Evolutionary conservation across 30 jellyfish, hydroid and myxozoan species (phyloP).

Genomic region (Cassiopea andromeda): DNA sequence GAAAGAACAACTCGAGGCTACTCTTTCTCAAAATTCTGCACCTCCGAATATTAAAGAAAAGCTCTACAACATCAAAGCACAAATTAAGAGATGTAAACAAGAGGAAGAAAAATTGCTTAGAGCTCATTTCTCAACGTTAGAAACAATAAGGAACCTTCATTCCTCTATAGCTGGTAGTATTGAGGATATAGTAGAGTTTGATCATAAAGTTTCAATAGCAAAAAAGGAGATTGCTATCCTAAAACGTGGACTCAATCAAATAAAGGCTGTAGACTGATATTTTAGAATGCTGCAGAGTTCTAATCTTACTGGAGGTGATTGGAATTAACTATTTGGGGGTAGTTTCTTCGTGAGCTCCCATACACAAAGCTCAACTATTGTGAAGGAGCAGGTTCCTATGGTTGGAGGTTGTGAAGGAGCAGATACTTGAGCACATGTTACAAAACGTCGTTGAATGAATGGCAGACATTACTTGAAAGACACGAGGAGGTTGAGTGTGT

Average conservation of each 20-base stretch:
- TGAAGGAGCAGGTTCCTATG: not conserved
- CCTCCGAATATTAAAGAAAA: constrained; percentile 43
- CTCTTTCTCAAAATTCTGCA: constrained; percentile 36
- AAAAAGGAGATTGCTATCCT: constrained; percentile 21
- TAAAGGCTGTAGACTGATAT: constrained; percentile 7
- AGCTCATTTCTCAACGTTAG: constrained; percentile 27
- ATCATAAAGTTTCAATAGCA: constrained; percentile 6
- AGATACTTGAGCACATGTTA: not conserved
- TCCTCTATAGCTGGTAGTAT: not conserved
- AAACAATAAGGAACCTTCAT: constrained; percentile 28
- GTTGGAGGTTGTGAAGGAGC: not conserved
- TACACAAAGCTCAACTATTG: not conserved
- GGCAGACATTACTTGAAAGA: too few species aligned
- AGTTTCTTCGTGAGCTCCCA: not conserved
- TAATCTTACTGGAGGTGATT: not conserved
- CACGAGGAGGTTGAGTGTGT: too few species aligned
- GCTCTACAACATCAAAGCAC: constrained; percentile 9
- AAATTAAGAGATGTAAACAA: constrained; percentile 29
- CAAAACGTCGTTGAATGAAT: too few species aligned
- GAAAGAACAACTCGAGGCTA: constrained; percentile 45
- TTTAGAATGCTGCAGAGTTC: not conserved
- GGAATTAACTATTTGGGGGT: not conserved
- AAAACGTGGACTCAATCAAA: constrained; percentile 40
- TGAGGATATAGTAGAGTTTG: constrained; percentile 20
- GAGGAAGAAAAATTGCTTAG: constrained; percentile 38